Percentiles rank a stretch among this genome's conserved stretches.
Evolutionary conservation across 2,888 invertebrate species (phyloP).

Genomic region (Anodontia alba): DNA sequence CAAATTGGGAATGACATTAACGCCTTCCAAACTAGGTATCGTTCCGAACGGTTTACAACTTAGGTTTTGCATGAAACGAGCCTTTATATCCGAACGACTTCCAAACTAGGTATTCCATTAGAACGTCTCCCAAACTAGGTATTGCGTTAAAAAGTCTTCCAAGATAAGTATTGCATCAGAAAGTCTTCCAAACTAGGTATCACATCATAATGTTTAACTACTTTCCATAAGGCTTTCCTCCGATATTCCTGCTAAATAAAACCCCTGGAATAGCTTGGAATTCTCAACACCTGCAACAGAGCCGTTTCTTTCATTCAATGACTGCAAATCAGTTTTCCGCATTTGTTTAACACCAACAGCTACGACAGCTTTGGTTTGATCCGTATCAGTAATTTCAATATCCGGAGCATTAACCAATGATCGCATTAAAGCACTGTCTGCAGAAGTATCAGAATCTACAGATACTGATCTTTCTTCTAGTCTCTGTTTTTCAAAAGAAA

Average conservation of each 20-base stretch:
- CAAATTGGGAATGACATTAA: no score
- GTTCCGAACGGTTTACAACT: no score
- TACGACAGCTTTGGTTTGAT: background rate
- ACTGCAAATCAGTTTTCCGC: background rate
- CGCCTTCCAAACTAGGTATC: no score
- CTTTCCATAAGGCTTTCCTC: background rate
- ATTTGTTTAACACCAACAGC: background rate
- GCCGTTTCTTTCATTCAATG: background rate
- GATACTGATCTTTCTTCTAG: background rate
- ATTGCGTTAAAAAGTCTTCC: no score
- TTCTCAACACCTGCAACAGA: background rate
- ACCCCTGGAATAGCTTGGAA: background rate
- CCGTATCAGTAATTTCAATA: slow-evolving; percentile 22
- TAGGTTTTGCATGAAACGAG: no score
- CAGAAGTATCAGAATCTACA: background rate
- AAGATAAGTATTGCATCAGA: no score
- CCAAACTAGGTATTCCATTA: no score
- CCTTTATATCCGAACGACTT: no score
- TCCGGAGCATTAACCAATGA: slow-evolving; percentile 2
- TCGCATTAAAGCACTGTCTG: background rate
- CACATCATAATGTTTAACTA: no score
- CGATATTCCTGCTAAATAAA: background rate
- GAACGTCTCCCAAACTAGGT: no score
- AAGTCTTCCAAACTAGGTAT: no score
- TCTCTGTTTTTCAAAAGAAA: background rate